phyloP scores from a whole-genome alignment of 1,140 invertebrate genomes.

The Cherax quadricarinatus region DNA sequence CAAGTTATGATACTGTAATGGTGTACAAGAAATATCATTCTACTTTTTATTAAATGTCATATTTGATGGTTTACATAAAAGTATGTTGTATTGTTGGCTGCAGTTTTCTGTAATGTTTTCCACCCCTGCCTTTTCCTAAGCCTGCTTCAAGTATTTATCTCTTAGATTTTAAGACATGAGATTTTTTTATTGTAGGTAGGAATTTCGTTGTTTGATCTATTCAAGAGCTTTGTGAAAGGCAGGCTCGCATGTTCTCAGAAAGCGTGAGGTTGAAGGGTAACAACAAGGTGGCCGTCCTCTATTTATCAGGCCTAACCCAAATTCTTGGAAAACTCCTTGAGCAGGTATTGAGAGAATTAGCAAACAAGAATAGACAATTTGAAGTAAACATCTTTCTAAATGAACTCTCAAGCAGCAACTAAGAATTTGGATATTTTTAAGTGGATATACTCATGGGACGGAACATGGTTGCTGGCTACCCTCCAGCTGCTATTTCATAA shows the following conservation, averaged over 20 bases:
- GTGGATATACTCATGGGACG: conserved; percentile 66
- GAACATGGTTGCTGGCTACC: conserved; percentile 65
- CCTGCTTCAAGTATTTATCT: conserved; percentile 69
- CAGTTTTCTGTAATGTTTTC: conserved; percentile 66
- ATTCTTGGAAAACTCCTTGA: conserved; percentile 49
- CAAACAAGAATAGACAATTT: conserved; percentile 27
- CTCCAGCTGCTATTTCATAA: conserved; percentile 65
- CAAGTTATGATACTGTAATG: conserved; percentile 64
- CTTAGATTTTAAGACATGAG: conserved; percentile 51
- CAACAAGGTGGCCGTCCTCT: conserved; percentile 58
- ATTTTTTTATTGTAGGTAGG: conserved; percentile 61
- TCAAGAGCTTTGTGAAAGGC: conserved; percentile 70
- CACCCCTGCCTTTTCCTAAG: conserved; percentile 70
- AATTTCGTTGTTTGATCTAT: conserved; percentile 62
- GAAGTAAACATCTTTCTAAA: conserved; percentile 19
- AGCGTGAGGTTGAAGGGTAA: conserved; percentile 63
- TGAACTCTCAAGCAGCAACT: conserved; percentile 23
- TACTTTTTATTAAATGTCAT: conserved; percentile 69
- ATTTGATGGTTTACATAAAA: conserved; percentile 69
- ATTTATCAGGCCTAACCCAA: conserved; percentile 38
- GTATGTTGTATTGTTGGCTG: conserved; percentile 65
- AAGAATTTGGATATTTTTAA: conserved; percentile 61
- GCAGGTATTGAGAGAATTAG: background rate
- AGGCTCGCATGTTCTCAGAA: conserved; percentile 63
- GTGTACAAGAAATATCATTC: conserved; percentile 66